Evolutionary conservation across 2,797 vertebrate genomes (phyloP), one percentile per base, ranked within the genome.

Genomic region (Anomalospiza imberbis): DNA sequence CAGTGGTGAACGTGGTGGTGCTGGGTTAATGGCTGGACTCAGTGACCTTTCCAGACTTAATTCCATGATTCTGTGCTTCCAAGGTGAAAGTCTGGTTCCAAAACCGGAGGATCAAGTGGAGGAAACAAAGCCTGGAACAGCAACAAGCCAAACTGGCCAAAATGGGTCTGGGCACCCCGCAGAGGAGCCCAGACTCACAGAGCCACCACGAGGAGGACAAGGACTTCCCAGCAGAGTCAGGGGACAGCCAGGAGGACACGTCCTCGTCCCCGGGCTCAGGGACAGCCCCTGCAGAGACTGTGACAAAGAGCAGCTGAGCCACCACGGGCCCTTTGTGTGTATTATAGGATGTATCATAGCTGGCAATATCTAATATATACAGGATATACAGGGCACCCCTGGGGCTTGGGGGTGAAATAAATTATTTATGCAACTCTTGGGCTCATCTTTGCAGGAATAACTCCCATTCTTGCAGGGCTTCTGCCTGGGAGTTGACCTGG

Each of bases 11-110:
- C 1, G 7, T 1, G 7, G 34, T 34, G 34, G 26, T 10, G 38
- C 36, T 0, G 4, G 19, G 24, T 36, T 50, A 6, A 14, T 17
- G 31, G 28, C 6, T 29, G 42, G 21, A 2, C 40, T 20, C 22
- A 0, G 1, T 4, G 15, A 20, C 32, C 32, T 61, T 28, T 28
- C 55, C 62, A 48, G 19, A 20, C 1, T 3, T 3, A 3, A 62
- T 29, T 44, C 34, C 48, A 1, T 1, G 5, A 7, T 44, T 82
- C 55, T 44, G 16, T 28, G 55, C 5, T 55, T 24, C 34, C 34
- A 89, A 98, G 98, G 98, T 99, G 48, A 98, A 99, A 96, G 98
- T 98, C 10, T 99, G 98, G 98, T 98, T 98, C 97, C 98, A 99
- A 90, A 99, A 98, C 96, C 94, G 98, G 54, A 98, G 98, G 95